Conservation (phyloP, 2,113 vertebrate genomes). For the Herpailurus yagouaroundi region DNA sequence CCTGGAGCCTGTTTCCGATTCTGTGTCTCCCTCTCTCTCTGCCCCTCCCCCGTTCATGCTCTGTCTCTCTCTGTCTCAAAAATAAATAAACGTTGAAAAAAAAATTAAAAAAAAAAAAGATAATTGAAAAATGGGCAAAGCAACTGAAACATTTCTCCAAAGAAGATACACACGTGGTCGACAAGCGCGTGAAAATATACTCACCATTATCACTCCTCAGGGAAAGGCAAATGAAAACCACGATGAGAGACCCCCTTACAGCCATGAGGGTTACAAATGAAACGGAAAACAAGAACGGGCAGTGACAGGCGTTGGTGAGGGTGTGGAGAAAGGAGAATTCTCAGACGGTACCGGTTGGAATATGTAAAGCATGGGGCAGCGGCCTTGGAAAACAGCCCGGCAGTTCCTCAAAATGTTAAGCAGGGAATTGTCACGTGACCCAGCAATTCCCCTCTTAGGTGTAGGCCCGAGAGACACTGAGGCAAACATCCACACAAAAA, state of each 20-base stretch:
- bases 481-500: no score
- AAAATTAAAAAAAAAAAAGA: background rate
- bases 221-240: background rate
- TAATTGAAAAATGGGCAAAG: background rate
- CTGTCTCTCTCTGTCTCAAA: no score
- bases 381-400: background rate
- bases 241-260: background rate
- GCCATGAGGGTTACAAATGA: background rate
- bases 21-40: no score
- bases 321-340: background rate
- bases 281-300: background rate
- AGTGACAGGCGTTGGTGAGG: background rate
- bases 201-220: background rate
- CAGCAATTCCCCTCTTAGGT: background rate
- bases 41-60: no score
- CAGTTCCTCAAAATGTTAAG: background rate
- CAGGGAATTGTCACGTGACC: background rate
- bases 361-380: no score
- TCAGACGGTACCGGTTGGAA: background rate
- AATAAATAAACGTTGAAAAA: no score
- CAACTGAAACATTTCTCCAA: background rate
- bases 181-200: background rate
- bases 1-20: no score
- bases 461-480: background rate
- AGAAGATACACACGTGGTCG: background rate